Evolutionary conservation across 2,888 invertebrate species (phyloP), one percentile per base, ranked within the genome.

Genomic region (Callinectes sapidus): DNA sequence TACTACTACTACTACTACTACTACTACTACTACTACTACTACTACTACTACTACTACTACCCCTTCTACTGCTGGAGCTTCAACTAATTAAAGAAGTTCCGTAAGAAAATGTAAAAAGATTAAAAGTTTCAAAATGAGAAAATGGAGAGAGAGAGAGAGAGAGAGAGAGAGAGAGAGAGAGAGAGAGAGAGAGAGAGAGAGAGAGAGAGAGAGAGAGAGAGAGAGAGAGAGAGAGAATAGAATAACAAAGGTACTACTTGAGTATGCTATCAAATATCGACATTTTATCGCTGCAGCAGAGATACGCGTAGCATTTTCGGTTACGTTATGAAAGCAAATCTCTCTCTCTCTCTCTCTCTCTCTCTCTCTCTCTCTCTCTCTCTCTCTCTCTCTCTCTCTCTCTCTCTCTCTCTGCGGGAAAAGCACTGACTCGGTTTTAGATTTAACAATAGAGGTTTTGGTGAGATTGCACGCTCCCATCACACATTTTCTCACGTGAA

Each of bases 341-440:
- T 61, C 61, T 61, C 61, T 61, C 61, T 61, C 61, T 61, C 61
- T 61, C 61, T 61, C 61, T 61, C 61, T 61, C 61, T 61, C 61
- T 61, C 61, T 61, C 61, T 61, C 61, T 61, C 61, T 61, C 61
- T 61, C 61, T 61, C 61, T 61, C 61, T 61, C 61, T 61, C 61
- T 61, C 61, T 61, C 55, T 55, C 55, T 55, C 55, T 55, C 55
- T 55, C 55, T 55, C 55, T 55, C 55, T 55, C 55, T 55, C 55
- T 55, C 55, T 55, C 61, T 61, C 61, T 61, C 18, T 61, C 61
- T 23, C 61, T 61, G 61, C 2, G 23, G 61, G 61, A 5, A 23
- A 61, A 61, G 23, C 23, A 16, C 23, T 61, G 18, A 0, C 48
- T 48, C 48, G 8, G 48, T 48, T 48, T 48, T 48, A 13, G 61